phyloP scores from a whole-genome alignment of 2,888 invertebrate species.

The Coelopa pilipes region DNA sequence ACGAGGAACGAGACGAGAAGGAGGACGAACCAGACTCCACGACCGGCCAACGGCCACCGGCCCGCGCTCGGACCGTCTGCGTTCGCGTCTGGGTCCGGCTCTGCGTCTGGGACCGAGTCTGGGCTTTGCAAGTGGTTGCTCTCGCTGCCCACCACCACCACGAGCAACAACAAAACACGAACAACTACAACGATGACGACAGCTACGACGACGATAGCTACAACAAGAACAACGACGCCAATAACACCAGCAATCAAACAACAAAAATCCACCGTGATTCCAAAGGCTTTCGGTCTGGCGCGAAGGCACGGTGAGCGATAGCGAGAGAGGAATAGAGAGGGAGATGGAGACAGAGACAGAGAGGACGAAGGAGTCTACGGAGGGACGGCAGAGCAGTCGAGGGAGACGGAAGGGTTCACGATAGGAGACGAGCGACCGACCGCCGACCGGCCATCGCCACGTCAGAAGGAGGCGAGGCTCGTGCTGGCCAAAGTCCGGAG shows the following conservation, averaged over 20 bases:
- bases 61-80: background rate
- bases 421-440: too few relatives aligned
- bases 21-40: background rate
- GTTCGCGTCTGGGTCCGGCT: background rate
- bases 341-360: too few relatives aligned
- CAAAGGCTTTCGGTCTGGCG: slow-evolving; percentile 10
- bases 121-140: slow-evolving; percentile 4
- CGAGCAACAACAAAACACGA: background rate
- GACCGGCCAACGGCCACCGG: too few relatives aligned
- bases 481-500: background rate
- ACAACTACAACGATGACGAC: background rate
- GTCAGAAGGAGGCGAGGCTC: too few relatives aligned
- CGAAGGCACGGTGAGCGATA: background rate
- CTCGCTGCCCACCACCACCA: background rate
- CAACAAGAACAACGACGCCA: background rate
- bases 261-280: background rate
- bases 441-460: too few relatives aligned
- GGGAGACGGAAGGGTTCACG: too few relatives aligned
- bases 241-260: background rate
- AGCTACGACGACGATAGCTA: too few relatives aligned
- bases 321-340: too few relatives aligned
- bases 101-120: background rate
- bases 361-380: too few relatives aligned
- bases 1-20: too few relatives aligned
- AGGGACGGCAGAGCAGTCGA: too few relatives aligned